Evolutionary conservation across 2,113 vertebrate genomes (phyloP).

Genomic region (Prinia subflava): DNA sequence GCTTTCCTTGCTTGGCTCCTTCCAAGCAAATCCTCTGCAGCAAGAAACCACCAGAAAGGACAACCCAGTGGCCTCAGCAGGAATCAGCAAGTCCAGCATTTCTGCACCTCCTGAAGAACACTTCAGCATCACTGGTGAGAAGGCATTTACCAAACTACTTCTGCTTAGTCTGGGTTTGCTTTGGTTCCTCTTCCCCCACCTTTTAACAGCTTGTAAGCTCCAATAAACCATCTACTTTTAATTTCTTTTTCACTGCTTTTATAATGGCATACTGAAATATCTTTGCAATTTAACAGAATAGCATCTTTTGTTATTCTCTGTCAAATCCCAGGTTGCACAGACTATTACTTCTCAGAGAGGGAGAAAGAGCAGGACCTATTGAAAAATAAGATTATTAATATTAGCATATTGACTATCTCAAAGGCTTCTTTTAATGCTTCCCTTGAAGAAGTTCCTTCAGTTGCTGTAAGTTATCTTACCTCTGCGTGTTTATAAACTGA

Average conservation of each 20-base stretch:
- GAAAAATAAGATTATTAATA: neutral
- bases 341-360: neutral
- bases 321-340: neutral
- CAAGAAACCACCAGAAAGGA: neutral
- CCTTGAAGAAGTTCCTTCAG: neutral
- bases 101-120: neutral
- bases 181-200: neutral
- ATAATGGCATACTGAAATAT: neutral
- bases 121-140: neutral
- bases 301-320: conserved; percentile 12
- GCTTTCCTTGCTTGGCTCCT: neutral
- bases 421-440: neutral
- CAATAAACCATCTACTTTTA: neutral
- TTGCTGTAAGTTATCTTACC: neutral
- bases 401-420: neutral
- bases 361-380: neutral
- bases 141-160: neutral
- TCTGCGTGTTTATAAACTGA: neutral
- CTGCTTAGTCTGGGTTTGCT: neutral
- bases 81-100: neutral
- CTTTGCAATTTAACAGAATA: conserved; percentile 16
- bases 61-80: neutral
- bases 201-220: neutral
- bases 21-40: neutral
- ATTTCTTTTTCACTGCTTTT: conserved; percentile 13